These are phyloP conservation scores for Belonocnema kinseyi DNA, from an alignment of 1,140 invertebrate species.

Conservation along the genomic window DNA sequence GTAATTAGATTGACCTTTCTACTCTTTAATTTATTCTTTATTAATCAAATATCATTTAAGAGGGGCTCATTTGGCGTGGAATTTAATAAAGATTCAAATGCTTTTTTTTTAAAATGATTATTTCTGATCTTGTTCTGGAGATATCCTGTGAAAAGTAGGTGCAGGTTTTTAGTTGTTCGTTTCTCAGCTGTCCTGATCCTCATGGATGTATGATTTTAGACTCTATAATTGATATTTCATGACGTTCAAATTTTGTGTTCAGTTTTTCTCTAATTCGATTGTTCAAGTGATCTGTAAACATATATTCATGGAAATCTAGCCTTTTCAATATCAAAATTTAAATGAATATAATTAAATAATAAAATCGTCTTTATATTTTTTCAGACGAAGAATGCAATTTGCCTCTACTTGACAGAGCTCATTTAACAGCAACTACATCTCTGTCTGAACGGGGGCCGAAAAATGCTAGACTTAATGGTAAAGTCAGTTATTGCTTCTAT, in stretches of 20 bases:
- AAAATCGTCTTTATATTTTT: slow-evolving; percentile 35
- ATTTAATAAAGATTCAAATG: too few species aligned
- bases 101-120: too few species aligned
- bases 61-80: too few species aligned
- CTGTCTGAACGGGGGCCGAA: slow-evolving; percentile 86
- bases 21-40: too few species aligned
- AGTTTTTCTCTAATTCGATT: too few species aligned
- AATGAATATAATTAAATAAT: slow-evolving; percentile 31
- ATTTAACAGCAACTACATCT: slow-evolving; percentile 86
- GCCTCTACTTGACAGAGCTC: slow-evolving; percentile 84
- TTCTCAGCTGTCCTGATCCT: too few species aligned
- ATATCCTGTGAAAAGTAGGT: too few species aligned
- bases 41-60: too few species aligned
- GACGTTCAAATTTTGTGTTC: too few species aligned
- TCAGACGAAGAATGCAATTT: slow-evolving; percentile 85
- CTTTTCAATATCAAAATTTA: slow-evolving; percentile 20
- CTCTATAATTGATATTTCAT: not conserved
- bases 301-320: not conserved
- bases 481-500: slow-evolving; percentile 58
- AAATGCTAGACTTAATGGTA: slow-evolving; percentile 89
- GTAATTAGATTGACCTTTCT: not conserved
- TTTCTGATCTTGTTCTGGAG: too few species aligned
- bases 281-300: too few species aligned
- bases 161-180: too few species aligned
- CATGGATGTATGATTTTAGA: not conserved